Base-by-base conservation (phyloP, 1,140 invertebrate genomes). In the Helicoverpa zea region DNA sequence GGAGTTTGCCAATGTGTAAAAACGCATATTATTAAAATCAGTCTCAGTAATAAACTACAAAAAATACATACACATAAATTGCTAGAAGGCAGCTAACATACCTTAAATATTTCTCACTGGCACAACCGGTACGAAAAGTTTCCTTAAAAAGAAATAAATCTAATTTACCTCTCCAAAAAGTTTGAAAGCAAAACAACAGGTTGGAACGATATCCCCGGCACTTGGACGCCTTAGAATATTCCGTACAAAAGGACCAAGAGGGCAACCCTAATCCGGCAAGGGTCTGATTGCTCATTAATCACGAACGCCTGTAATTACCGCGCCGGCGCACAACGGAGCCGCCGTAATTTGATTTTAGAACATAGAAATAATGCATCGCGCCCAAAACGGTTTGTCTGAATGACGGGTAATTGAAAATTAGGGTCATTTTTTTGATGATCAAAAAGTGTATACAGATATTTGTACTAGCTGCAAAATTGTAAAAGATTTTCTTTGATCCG, bases 271-370 rank as follows among this genome's bases (percentile, higher is more conserved):
- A 59, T 78, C 68, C 78, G 54, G 56, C 61, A 70, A 81, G 70
- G 87, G 87, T 87, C 86, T 89, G 90, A 91, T 90, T 87, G 87
- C 86, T 91, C 92, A 92, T 92, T 93, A 94, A 94, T 93, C 91
- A 93, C 88, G 81, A 78, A 81, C 85, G 85, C 75, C 89, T 86
- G 90, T 92, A 90, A 94, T 90, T 90, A 90, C 86, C 86, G 86
- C 87, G 87, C 90, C 89, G 84, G 84, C 86, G 88, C 88, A 87
- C 81, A 79, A 70, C 84, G 70, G 54, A 76, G 70, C 84, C 70
- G 81, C 64, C 84, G 86, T 90, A 90, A 90, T 92, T 93, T 92
- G 86, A 91, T 91, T 91, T 90, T 87, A 85, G 84, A 86, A 78
- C 84, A 84, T 88, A 85, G 85, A 83, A 84, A 87, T 89, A 85